Evolutionary conservation across 2,797 vertebrate species (phyloP).

Genomic region (Nothura maculosa): DNA sequence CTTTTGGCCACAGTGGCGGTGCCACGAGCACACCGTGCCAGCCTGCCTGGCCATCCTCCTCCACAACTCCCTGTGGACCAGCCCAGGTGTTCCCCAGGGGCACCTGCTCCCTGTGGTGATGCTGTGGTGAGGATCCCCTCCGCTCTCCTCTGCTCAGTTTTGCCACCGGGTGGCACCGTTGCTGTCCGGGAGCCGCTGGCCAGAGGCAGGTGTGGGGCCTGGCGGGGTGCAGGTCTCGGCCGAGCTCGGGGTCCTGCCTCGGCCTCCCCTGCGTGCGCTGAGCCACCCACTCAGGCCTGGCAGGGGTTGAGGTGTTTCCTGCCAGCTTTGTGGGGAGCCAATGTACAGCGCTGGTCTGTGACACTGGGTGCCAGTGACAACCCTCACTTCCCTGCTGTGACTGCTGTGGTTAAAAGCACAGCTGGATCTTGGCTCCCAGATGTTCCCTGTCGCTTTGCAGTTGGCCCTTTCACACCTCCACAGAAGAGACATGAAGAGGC

Average conservation of each 20-base stretch:
- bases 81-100: too few species aligned
- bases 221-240: too few species aligned
- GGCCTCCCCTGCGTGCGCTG: rapidly evolving
- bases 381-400: too few species aligned
- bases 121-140: rapidly evolving
- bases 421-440: rapidly evolving
- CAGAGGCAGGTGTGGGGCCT: too few species aligned
- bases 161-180: conserved; percentile 36
- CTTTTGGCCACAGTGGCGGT: not conserved
- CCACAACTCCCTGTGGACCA: not conserved
- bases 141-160: not conserved
- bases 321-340: rapidly evolving
- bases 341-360: rapidly evolving
- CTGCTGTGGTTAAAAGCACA: too few species aligned
- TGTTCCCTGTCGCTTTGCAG: not conserved
- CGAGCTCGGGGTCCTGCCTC: rapidly evolving
- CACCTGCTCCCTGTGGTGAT: too few species aligned
- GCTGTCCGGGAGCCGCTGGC: not conserved
- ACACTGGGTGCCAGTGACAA: rapidly evolving
- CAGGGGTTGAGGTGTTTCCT: too few species aligned
- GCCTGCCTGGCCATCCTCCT: not conserved
- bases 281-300: rapidly evolving
- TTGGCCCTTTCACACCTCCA: not conserved
- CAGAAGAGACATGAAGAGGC: not conserved
- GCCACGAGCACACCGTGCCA: rapidly evolving